Evolutionary conservation across 2,888 invertebrate species (phyloP).

Genomic region (Protodeltote pygarga): DNA sequence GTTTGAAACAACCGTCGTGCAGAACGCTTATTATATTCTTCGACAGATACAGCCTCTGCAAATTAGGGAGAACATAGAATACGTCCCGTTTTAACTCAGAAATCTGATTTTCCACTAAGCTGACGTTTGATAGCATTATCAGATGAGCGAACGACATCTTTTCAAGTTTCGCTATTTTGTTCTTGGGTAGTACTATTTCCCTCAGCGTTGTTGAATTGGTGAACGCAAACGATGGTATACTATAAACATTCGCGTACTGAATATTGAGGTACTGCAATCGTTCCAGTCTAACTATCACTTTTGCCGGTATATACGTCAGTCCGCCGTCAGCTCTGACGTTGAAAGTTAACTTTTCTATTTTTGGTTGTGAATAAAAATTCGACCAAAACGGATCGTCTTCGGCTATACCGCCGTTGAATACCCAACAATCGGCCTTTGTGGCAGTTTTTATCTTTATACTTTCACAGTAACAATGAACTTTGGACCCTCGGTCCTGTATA

Average conservation of each 20-base stretch:
- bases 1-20: constrained; percentile 94
- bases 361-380: constrained; percentile 91
- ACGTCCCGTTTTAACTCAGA: constrained; percentile 91
- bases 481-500: constrained; percentile 83
- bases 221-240: constrained; percentile 91
- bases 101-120: constrained; percentile 92
- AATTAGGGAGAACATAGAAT: constrained; percentile 91
- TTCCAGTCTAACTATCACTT: constrained; percentile 89
- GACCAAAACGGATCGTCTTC: constrained; percentile 92
- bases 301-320: constrained; percentile 90
- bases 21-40: constrained; percentile 94
- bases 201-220: constrained; percentile 90
- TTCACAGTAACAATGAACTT: constrained; percentile 90
- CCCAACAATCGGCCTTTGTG: constrained; percentile 92
- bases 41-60: constrained; percentile 92
- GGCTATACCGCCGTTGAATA: constrained; percentile 90
- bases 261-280: constrained; percentile 90
- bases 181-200: constrained; percentile 90
- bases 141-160: constrained; percentile 92
- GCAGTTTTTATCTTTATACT: constrained; percentile 85
- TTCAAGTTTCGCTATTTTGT: constrained; percentile 90
- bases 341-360: constrained; percentile 90
- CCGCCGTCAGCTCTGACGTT: constrained; percentile 90
- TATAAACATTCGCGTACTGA: constrained; percentile 91
- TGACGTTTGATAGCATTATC: constrained; percentile 89